phyloP scores from a whole-genome alignment of 2,888 invertebrate species.

The Drosophila flavopinicola region DNA sequence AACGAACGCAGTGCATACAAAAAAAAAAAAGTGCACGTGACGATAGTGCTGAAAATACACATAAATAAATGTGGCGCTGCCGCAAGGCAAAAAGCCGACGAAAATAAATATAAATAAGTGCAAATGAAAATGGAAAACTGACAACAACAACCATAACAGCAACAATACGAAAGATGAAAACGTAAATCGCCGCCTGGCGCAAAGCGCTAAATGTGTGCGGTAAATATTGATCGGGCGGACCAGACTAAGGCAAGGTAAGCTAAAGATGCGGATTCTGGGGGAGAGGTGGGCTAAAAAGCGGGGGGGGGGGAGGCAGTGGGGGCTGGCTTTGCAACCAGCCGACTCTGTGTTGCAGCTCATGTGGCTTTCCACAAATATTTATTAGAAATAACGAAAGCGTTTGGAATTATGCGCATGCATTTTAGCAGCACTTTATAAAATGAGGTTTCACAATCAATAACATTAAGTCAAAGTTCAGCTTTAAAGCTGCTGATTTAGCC shows the following conservation, averaged over 20 bases:
- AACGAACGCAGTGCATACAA: conserved; percentile 20
- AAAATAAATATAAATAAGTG: conserved; percentile 76
- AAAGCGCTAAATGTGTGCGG: conserved; percentile 66
- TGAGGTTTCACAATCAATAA: conserved; percentile 15
- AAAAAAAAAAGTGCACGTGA: conserved; percentile 60
- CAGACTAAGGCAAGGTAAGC: conserved; percentile 15
- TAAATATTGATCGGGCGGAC: conserved; percentile 63
- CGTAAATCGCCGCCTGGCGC: conserved; percentile 59
- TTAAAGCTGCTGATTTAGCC: background rate
- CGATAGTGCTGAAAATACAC: conserved; percentile 60
- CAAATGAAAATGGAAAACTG: conserved; percentile 65
- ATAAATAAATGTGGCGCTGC: conserved; percentile 51
- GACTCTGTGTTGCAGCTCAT: conserved; percentile 3
- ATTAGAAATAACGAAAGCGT: conserved; percentile 37
- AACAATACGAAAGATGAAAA: conserved; percentile 61
- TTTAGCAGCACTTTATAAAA: conserved; percentile 24
- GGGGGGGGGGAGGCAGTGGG: background rate
- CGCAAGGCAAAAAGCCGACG: conserved; percentile 28
- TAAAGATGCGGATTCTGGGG: conserved; percentile 3
- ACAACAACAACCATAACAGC: conserved; percentile 1
- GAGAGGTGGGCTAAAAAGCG: too few species aligned
- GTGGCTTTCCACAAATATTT: conserved; percentile 41
- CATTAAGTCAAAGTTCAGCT: conserved; percentile 1
- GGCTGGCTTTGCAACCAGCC: conserved; percentile 2
- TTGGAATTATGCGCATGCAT: conserved; percentile 29